These are phyloP conservation scores for Cerastis leucographa DNA, from an alignment of 2,888 invertebrate genomes.

Conservation along the genomic window DNA sequence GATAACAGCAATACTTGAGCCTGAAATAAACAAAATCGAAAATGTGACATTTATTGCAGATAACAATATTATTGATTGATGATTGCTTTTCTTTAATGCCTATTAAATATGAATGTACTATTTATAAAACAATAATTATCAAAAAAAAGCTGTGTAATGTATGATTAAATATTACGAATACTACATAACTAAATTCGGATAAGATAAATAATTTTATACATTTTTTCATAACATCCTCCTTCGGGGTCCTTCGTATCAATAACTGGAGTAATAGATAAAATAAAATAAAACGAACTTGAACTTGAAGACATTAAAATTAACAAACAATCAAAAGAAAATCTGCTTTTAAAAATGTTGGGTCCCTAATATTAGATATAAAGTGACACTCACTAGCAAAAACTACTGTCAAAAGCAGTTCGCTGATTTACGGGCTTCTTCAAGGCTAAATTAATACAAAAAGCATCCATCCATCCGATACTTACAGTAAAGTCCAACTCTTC, in stretches of 20 bases:
- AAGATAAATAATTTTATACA: not conserved
- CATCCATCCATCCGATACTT: conserved; percentile 57
- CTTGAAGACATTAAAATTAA: not conserved
- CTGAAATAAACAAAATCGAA: conserved; percentile 82
- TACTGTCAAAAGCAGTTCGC: not conserved
- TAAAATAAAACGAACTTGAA: not conserved
- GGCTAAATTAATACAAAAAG: not conserved
- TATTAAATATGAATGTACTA: not conserved
- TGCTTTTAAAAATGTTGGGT: not conserved
- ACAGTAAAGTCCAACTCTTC: conserved; percentile 81
- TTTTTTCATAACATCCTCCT: not conserved
- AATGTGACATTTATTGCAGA: not conserved
- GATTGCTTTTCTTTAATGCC: not conserved
- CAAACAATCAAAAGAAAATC: not conserved
- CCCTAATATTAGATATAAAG: not conserved
- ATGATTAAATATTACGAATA: not conserved
- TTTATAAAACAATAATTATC: not conserved
- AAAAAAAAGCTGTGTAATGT: not conserved
- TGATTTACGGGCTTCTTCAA: not conserved
- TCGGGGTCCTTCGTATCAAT: not conserved
- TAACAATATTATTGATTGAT: not conserved
- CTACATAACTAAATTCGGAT: not conserved
- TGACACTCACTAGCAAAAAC: not conserved
- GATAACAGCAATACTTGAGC: conserved; percentile 92
- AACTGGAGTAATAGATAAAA: not conserved